Evolutionary conservation across 2,797 vertebrate species (phyloP), one percentile per base, ranked within the genome.

Genomic region (Cacajao melanocephalus): DNA sequence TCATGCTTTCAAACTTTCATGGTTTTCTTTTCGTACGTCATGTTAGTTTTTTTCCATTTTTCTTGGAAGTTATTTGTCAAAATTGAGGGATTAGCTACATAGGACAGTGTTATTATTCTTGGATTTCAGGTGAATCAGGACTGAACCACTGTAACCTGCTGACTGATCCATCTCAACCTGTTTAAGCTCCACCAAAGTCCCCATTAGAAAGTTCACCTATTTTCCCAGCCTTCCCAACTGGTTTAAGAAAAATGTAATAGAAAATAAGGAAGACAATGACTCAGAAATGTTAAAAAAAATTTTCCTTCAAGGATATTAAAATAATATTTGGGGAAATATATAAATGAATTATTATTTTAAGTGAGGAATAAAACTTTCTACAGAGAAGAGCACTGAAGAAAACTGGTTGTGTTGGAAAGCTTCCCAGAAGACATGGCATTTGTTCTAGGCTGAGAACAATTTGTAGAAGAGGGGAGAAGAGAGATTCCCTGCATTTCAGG

Each of bases 291-390:
- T 44, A 96, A 83, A 41, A 17, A 55, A 17, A 22, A 11, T 84
- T 83, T 94, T 64, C 33, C 58, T 72, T 95, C 39, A 87, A 94
- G 72, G 48, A 93, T 80, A 94, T 67, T 55, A 52, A 96, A 96
- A 88, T 20, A 7, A 75, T 41, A 95, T 19, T 30, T 8, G n/a
- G 41, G 41, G 48, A 94, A 94, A 88, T 0, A 89, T 67, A 24
- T 39, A 70, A 80, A 41, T 55, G 50, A 82, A 52, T 61, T 90
- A 82, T 83, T 86, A 93, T 61, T 85, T 93, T 82, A 86, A 88
- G 48, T 58, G 36, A 44, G 78, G 44, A 85, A 90, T 92, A 96
- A 95, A 73, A 72, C 24, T 41, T 58, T 90, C 72, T 70, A 87
- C 46, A 97, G 64, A 93, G 81, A 90, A 92, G 70, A 85, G 57